Evolutionary conservation across 2,797 vertebrate species (phyloP).

Genomic region (Geotrypetes seraphini): DNA sequence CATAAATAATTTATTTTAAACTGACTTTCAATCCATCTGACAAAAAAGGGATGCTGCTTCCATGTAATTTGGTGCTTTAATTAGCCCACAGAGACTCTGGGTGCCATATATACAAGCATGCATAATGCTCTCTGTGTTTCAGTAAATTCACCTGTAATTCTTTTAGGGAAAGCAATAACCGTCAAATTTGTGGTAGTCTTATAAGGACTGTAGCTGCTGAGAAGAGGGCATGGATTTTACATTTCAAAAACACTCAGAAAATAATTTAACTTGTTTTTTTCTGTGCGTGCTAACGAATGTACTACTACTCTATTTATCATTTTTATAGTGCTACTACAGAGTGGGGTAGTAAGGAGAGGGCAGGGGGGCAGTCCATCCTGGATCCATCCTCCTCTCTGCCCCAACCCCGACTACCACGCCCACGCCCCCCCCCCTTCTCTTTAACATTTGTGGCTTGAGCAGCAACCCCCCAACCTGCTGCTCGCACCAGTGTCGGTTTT

Average conservation of each 20-base stretch:
- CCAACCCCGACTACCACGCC: too few relatives aligned
- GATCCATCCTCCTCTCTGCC: too few relatives aligned
- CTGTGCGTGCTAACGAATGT: background rate
- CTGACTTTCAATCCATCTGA: conserved; percentile 25
- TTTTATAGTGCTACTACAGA: too few relatives aligned
- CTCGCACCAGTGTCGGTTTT: too few relatives aligned
- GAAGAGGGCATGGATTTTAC: background rate
- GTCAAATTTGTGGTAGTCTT: background rate
- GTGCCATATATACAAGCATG: conserved; percentile 13
- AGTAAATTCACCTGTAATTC: conserved; percentile 20
- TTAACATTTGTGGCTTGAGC: too few relatives aligned
- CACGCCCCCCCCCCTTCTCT: too few relatives aligned
- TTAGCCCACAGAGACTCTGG: conserved; percentile 23
- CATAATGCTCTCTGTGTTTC: conserved; percentile 8
- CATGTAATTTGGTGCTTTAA: conserved; percentile 32
- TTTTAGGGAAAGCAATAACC: conserved; percentile 18
- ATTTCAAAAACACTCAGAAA: background rate
- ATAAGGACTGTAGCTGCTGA: background rate
- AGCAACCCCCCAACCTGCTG: too few relatives aligned
- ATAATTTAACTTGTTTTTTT: background rate
- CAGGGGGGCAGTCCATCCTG: too few relatives aligned
- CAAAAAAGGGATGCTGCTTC: conserved; percentile 27
- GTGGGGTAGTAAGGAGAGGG: too few relatives aligned
- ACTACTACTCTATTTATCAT: too few relatives aligned
- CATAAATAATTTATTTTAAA: conserved; percentile 32